Evolutionary conservation across 2,797 vertebrate genomes (phyloP), one percentile per base, ranked within the genome.

Genomic region (Apogon hyalosoma): DNA sequence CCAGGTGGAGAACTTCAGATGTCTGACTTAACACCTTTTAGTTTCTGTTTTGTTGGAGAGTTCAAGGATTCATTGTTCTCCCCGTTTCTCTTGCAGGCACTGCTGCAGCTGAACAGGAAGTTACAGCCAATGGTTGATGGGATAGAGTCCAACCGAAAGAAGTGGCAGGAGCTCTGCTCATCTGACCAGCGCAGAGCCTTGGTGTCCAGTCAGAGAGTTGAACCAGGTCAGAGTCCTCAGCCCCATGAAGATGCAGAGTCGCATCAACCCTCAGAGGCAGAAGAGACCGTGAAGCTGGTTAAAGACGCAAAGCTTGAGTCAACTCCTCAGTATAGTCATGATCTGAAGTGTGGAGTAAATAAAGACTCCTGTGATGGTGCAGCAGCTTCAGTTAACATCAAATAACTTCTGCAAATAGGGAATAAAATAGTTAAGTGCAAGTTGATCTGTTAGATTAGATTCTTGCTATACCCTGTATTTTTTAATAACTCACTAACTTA

Each of bases 81-180:
- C 54, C 6, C 52, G 13, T 73, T 11, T 74, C 3, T 24, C 36
- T 52, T 14, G 9, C 66, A 95, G 94, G 79, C 91, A 24, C 79
- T 95, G 79, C 80, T 90, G 63, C 92, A 90, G 65, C 83, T 95
- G 36, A 95, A 95, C 84, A 91, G 88, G 77, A 94, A 94, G 83
- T 77, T 95, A 48, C 92, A 94, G 84, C 94, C 94, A 1, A 94
- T 95, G 94, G 77, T 88, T 6, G 90, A 95, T 43, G 92, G 73
- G 57, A 94, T 94, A 31, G 89, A 92, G 31, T 90, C 89, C 66
- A 95, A 95, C 76, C 81, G 93, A 45, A 86, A 57, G 40, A 94
- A 91, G 75, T 95, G 94, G 94, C 89, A 93, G 85, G 92, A 92
- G 75, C 89, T 95, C n/a, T 91, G 85, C 72, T 86, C 57, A 0